Percentiles rank a stretch among this genome's conserved stretches.
Evolutionary conservation across 2,888 invertebrate species (phyloP).

Genomic region (Theodoxus fluviatilis): DNA sequence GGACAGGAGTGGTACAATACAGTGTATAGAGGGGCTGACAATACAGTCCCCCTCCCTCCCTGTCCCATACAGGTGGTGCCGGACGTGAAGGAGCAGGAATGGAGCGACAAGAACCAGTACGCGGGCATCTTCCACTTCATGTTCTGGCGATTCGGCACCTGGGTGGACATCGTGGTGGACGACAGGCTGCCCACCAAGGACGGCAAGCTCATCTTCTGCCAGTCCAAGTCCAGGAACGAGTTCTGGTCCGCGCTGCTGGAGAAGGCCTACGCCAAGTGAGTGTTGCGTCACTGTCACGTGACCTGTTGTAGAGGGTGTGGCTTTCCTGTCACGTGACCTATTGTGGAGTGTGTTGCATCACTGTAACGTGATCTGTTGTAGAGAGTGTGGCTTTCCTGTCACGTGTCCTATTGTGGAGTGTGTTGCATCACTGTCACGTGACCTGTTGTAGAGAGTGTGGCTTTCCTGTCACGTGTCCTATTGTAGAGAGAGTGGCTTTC

Average conservation of each 20-base stretch:
- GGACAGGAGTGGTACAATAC: too few relatives aligned
- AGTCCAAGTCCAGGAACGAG: constrained; percentile 69
- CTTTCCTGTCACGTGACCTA: too few relatives aligned
- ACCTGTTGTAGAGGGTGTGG: too few relatives aligned
- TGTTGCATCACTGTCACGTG: too few relatives aligned
- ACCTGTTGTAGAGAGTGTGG: too few relatives aligned
- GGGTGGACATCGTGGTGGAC: constrained; percentile 71
- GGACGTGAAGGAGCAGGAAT: constrained; percentile 67
- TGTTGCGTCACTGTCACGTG: constrained; percentile 28
- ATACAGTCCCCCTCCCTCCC: not conserved
- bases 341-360: too few relatives aligned
- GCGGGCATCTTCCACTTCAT: constrained; percentile 69
- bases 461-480: too few relatives aligned
- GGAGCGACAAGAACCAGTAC: constrained; percentile 66
- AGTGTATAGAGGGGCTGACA: too few relatives aligned
- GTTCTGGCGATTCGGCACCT: constrained; percentile 71
- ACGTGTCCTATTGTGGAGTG: too few relatives aligned
- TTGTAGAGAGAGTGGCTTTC: too few relatives aligned
- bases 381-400: too few relatives aligned
- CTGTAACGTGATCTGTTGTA: too few relatives aligned
- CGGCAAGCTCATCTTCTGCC: constrained; percentile 69
- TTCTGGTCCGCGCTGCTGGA: constrained; percentile 73
- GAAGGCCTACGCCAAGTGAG: constrained; percentile 73
- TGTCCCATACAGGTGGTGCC: constrained; percentile 68
- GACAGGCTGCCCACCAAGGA: constrained; percentile 70